Percentiles rank a stretch among this genome's conserved stretches.
These are phyloP conservation scores for Drosophila murphyi DNA, from an alignment of 1,140 invertebrate genomes.

Conservation along the genomic window DNA sequence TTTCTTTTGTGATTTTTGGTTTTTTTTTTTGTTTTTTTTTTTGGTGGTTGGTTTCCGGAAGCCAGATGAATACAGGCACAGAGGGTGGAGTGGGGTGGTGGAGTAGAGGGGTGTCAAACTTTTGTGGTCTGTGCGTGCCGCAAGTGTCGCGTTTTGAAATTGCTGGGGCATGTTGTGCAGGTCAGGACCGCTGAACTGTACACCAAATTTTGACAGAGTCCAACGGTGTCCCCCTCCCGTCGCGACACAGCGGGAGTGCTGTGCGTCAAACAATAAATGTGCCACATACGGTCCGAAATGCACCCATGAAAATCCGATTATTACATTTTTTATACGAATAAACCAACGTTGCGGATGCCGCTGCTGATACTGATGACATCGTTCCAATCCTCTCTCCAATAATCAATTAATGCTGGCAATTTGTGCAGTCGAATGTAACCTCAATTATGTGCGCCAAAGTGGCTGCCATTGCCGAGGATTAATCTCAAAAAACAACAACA, in stretches of 20 bases:
- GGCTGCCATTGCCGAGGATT: slow-evolving; percentile 66
- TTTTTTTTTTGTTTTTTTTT: slow-evolving; percentile 41
- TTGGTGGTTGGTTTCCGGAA: slow-evolving; percentile 62
- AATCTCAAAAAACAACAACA: slow-evolving; percentile 75
- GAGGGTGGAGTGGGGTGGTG: not conserved
- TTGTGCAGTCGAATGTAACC: slow-evolving; percentile 79
- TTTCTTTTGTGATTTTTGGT: slow-evolving; percentile 27
- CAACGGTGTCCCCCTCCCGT: not conserved
- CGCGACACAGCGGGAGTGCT: slow-evolving; percentile 11
- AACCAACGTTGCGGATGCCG: slow-evolving; percentile 6
- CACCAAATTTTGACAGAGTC: slow-evolving; percentile 28
- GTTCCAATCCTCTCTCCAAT: slow-evolving; percentile 19
- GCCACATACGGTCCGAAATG: slow-evolving; percentile 64
- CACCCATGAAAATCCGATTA: slow-evolving; percentile 77
- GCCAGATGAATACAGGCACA: not conserved
- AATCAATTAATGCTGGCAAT: slow-evolving; percentile 82
- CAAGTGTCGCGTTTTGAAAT: slow-evolving; percentile 56
- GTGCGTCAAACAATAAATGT: slow-evolving; percentile 65
- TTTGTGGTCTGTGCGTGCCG: slow-evolving; percentile 49
- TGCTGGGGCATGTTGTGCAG: slow-evolving; percentile 50
- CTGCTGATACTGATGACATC: slow-evolving; percentile 5
- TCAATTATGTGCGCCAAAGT: slow-evolving; percentile 82
- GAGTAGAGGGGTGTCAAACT: slow-evolving; percentile 28
- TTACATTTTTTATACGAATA: slow-evolving; percentile 53
- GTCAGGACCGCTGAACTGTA: slow-evolving; percentile 49